phyloP scores from a whole-genome alignment of 1,140 invertebrate genomes.

The Whitmania pigra region DNA sequence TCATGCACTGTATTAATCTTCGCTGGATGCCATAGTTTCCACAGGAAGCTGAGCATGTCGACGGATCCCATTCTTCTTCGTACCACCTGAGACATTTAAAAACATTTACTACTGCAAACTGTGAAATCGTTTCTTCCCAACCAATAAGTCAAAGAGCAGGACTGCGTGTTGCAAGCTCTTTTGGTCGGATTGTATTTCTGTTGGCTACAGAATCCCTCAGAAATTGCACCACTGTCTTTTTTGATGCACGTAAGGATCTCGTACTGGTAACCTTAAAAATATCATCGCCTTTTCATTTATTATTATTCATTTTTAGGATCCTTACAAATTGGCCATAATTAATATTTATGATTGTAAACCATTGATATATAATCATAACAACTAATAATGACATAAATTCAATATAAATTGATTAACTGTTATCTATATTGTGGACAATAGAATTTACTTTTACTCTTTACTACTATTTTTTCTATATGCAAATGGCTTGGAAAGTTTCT shows the following conservation, averaged over 20 bases:
- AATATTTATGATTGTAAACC: too few species aligned
- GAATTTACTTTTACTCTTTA: too few species aligned
- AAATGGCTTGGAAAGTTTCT: too few species aligned
- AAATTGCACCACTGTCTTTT: neutral
- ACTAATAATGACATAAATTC: too few species aligned
- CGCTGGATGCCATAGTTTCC: neutral
- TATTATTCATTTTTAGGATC: too few species aligned
- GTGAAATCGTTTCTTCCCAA: neutral
- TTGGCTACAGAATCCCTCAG: slow-evolving; percentile 20
- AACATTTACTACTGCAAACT: neutral
- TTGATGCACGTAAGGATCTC: slow-evolving; percentile 12
- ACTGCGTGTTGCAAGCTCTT: slow-evolving; percentile 15
- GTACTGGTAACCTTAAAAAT: neutral
- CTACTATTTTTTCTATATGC: too few species aligned
- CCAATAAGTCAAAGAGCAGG: neutral
- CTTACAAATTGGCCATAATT: too few species aligned
- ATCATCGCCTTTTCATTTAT: too few species aligned
- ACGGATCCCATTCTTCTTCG: neutral
- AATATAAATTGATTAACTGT: too few species aligned
- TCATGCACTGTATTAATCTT: slow-evolving; percentile 12
- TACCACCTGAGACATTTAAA: slow-evolving; percentile 5
- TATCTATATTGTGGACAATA: too few species aligned
- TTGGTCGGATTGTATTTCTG: neutral
- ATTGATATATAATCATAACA: too few species aligned
- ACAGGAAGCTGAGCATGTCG: slow-evolving; percentile 8